phyloP scores from a whole-genome alignment of 2,113 vertebrate species.

The Pluvianellus socialis region DNA sequence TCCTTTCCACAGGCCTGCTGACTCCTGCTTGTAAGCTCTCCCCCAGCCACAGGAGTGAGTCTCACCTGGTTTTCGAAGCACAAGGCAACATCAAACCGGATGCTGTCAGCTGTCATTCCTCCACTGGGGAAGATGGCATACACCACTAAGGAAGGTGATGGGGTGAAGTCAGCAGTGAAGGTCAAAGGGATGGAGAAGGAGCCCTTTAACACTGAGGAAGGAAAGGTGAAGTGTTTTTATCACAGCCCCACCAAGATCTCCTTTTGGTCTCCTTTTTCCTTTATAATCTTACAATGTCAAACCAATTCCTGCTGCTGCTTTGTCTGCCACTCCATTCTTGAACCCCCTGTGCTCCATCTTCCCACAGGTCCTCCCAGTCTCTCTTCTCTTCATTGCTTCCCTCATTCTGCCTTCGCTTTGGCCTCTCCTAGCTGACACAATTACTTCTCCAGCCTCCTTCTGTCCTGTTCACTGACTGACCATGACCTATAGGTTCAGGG shows the following conservation, averaged over 20 bases:
- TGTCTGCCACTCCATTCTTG: neutral
- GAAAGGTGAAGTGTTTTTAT: neutral
- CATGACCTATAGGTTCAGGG: neutral
- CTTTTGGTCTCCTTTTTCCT: neutral
- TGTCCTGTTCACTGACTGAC: neutral
- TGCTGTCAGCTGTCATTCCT: constrained; percentile 74
- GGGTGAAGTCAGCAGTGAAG: constrained; percentile 73
- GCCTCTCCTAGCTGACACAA: neutral
- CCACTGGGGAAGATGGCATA: constrained; percentile 77
- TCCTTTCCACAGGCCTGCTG: neutral
- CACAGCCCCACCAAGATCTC: fast-evolving
- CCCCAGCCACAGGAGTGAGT: neutral
- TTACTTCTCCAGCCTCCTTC: neutral
- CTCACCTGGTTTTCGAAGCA: constrained; percentile 84
- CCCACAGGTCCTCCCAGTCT: neutral
- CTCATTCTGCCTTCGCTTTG: neutral
- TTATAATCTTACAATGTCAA: neutral
- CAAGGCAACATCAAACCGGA: constrained; percentile 71
- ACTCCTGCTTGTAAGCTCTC: neutral
- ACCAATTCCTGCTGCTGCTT: neutral
- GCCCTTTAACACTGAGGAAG: constrained; percentile 69
- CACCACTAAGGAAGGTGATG: constrained; percentile 74
- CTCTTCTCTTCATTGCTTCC: neutral
- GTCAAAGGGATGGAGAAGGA: constrained; percentile 74
- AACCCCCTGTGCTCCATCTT: neutral